Conservation (phyloP, 2,888 invertebrate species). For the Drosophila vallismaia region DNA sequence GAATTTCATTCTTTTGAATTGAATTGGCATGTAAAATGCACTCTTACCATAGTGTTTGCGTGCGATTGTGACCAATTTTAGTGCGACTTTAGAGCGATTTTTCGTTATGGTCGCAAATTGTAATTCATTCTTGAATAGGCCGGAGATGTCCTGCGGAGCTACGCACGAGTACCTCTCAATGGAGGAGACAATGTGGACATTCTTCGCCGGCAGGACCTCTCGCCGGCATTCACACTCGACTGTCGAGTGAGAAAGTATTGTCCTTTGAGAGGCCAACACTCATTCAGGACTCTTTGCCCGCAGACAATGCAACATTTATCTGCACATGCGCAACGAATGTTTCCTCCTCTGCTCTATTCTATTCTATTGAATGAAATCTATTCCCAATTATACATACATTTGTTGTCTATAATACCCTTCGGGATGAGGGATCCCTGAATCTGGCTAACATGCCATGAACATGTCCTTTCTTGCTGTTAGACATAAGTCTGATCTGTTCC, state of each 20-base stretch:
- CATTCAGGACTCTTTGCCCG: conserved; percentile 59
- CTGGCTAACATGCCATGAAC: conserved; percentile 28
- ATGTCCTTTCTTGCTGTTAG: conserved; percentile 38
- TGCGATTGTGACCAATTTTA: conserved; percentile 43
- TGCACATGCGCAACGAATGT: conserved; percentile 71
- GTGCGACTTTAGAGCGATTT: conserved; percentile 34
- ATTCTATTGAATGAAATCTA: conserved; percentile 43
- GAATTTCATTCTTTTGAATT: conserved; percentile 47
- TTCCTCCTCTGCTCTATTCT: conserved; percentile 34
- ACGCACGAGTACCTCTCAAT: conserved; percentile 70
- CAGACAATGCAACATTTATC: conserved; percentile 53
- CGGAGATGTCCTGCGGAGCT: conserved; percentile 67
- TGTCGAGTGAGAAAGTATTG: conserved; percentile 60
- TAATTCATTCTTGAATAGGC: conserved; percentile 37
- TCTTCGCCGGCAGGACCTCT: conserved; percentile 47
- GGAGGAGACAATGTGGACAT: conserved; percentile 39
- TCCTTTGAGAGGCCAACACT: conserved; percentile 58
- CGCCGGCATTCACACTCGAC: conserved; percentile 69
- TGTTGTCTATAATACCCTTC: conserved; percentile 34
- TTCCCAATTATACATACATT: conserved; percentile 53
- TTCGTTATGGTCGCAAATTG: conserved; percentile 41
- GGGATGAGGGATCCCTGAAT: conserved; percentile 6
- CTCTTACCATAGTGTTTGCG: conserved; percentile 31
- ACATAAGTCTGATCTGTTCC: conserved; percentile 20
- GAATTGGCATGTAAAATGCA: conserved; percentile 74